These are phyloP conservation scores for Chlorodrepanis virens DNA, from an alignment of 2,113 vertebrate genomes.

Conservation along the genomic window DNA sequence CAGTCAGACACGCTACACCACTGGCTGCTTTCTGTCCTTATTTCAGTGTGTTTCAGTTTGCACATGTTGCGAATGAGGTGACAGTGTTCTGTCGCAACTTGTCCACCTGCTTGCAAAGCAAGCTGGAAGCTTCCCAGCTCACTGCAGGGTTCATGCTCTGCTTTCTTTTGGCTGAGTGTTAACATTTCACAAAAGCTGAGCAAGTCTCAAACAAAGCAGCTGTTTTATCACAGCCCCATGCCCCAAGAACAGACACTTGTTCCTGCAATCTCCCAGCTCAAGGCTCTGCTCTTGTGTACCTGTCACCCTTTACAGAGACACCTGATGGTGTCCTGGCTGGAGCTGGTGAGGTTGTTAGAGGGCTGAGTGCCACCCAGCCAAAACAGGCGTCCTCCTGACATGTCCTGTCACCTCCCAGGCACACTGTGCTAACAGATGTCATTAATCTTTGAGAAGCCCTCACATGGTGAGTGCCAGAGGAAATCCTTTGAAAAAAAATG, in stretches of 20 bases:
- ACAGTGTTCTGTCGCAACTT: background rate
- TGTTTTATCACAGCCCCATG: background rate
- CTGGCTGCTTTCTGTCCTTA: background rate
- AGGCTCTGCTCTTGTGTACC: fast-evolving
- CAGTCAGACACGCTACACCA: fast-evolving
- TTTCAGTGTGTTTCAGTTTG: background rate
- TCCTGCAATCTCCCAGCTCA: background rate
- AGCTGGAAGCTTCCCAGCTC: background rate
- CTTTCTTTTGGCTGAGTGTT: background rate
- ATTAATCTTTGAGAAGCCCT: background rate
- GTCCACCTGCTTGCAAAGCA: background rate
- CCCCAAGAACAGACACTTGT: background rate
- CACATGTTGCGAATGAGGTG: background rate
- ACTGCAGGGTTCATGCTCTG: background rate
- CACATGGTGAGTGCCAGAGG: background rate
- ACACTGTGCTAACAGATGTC: background rate
- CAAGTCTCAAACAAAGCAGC: background rate
- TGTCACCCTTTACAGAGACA: background rate
- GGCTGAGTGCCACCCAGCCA: background rate
- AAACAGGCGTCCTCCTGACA: background rate
- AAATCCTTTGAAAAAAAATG: background rate
- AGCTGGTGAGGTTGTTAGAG: background rate
- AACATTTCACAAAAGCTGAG: background rate
- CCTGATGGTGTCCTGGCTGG: background rate
- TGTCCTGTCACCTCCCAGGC: background rate